Evolutionary conservation across 2,113 vertebrate species (phyloP).

Genomic region (Onychostruthus taczanowskii): DNA sequence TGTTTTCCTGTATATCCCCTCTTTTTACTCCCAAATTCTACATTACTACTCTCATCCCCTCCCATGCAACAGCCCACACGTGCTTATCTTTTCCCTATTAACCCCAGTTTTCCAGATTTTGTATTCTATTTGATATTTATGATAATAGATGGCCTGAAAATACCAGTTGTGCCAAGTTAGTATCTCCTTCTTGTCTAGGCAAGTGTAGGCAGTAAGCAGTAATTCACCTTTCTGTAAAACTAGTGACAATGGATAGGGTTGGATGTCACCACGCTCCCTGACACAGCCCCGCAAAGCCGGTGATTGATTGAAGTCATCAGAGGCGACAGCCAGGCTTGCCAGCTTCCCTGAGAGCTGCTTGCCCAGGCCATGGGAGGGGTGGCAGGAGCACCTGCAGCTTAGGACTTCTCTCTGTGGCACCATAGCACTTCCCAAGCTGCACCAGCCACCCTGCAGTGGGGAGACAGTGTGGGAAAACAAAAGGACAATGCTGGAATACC

Average conservation of each 20-base stretch:
- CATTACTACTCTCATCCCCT: background rate
- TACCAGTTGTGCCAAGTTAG: background rate
- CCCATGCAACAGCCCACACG: background rate
- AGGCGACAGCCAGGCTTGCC: background rate
- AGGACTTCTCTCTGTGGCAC: background rate
- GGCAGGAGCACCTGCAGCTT: background rate
- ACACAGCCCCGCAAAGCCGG: background rate
- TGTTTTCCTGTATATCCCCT: background rate
- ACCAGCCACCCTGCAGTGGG: background rate
- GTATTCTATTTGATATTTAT: background rate
- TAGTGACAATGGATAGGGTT: background rate
- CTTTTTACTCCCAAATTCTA: background rate
- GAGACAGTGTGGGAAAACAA: background rate
- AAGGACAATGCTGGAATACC: background rate
- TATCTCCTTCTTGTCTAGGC: background rate
- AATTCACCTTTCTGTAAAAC: background rate
- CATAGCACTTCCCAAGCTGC: background rate
- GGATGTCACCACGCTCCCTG: background rate
- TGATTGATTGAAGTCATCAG: background rate
- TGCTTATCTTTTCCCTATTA: background rate
- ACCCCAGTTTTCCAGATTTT: background rate
- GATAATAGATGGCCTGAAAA: background rate
- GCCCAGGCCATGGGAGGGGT: fast-evolving
- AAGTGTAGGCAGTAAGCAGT: background rate
- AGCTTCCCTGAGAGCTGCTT: background rate